Evolutionary conservation across 2,888 invertebrate species (phyloP).

Genomic region (Hylaea fasciaria): DNA sequence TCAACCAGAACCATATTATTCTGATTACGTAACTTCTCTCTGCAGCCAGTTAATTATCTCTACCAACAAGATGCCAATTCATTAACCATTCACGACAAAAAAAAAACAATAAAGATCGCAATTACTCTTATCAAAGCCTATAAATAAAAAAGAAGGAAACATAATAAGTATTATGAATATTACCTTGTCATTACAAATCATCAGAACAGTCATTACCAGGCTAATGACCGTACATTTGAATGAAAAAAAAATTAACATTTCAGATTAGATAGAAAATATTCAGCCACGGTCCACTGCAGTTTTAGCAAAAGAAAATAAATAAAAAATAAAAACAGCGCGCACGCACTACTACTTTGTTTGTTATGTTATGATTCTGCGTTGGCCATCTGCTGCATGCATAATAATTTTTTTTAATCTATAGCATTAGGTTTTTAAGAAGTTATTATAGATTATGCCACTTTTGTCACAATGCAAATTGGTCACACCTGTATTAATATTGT

Average conservation of each 20-base stretch:
- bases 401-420: constrained; percentile 22
- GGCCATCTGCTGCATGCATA: constrained; percentile 20
- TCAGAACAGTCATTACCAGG: constrained; percentile 47
- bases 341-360: constrained; percentile 28
- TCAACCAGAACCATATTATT: background rate
- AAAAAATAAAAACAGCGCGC: constrained; percentile 30
- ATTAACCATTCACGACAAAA: constrained; percentile 1
- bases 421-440: too few relatives aligned
- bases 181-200: constrained; percentile 46
- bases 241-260: constrained; percentile 52
- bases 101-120: constrained; percentile 8
- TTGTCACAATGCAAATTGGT: too few relatives aligned
- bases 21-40: too few relatives aligned
- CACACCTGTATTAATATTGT: too few relatives aligned
- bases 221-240: constrained; percentile 39
- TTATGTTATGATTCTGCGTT: constrained; percentile 27
- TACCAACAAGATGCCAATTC: too few relatives aligned
- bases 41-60: too few relatives aligned
- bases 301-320: constrained; percentile 31
- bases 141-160: constrained; percentile 9
- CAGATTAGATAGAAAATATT: constrained; percentile 60
- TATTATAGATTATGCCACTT: too few relatives aligned
- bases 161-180: background rate
- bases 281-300: constrained; percentile 40
- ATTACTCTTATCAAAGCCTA: constrained; percentile 1